A percentile compares a stretch with the other conserved stretches of the same genome.
These are phyloP conservation scores for Phoenicopterus ruber DNA, from an alignment of 2,113 vertebrate genomes.

Conservation along the genomic window DNA sequence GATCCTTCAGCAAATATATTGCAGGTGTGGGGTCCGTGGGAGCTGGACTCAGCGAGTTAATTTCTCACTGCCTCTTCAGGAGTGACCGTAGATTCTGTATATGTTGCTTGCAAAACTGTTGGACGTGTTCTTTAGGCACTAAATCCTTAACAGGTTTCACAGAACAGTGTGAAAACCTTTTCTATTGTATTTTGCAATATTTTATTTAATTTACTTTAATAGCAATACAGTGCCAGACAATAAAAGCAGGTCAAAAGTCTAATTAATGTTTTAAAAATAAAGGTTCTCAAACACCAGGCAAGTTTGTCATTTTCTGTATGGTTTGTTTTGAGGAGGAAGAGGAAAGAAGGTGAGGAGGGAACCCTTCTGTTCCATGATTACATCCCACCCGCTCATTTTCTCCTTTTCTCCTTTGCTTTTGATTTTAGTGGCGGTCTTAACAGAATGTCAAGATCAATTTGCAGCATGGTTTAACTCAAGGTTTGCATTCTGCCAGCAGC, in stretches of 20 bases:
- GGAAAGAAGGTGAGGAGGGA: slow-evolving; percentile 79
- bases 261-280: slow-evolving; percentile 91
- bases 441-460: slow-evolving; percentile 89
- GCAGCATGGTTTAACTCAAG: slow-evolving; percentile 87
- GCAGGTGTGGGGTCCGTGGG: slow-evolving; percentile 66
- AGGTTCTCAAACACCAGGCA: slow-evolving; percentile 82
- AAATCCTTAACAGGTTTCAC: slow-evolving; percentile 58
- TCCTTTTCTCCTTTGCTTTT: slow-evolving; percentile 85
- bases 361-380: slow-evolving; percentile 82
- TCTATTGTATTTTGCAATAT: slow-evolving; percentile 47
- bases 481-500: slow-evolving; percentile 83
- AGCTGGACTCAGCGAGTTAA: slow-evolving; percentile 15
- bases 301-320: slow-evolving; percentile 79
- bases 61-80: slow-evolving; percentile 46
- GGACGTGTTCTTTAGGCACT: slow-evolving; percentile 3
- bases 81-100: slow-evolving; percentile 31
- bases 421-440: slow-evolving; percentile 84
- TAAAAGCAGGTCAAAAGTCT: slow-evolving; percentile 82
- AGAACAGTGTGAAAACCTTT: slow-evolving; percentile 31
- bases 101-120: slow-evolving; percentile 50
- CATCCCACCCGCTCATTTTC: slow-evolving; percentile 83
- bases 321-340: slow-evolving; percentile 76
- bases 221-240: slow-evolving; percentile 68
- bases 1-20: slow-evolving; percentile 64
- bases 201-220: slow-evolving; percentile 64